Evolutionary conservation across 2,888 invertebrate species (phyloP), one percentile per base, ranked within the genome.

Genomic region (Drepanosiphum platanoidis): DNA sequence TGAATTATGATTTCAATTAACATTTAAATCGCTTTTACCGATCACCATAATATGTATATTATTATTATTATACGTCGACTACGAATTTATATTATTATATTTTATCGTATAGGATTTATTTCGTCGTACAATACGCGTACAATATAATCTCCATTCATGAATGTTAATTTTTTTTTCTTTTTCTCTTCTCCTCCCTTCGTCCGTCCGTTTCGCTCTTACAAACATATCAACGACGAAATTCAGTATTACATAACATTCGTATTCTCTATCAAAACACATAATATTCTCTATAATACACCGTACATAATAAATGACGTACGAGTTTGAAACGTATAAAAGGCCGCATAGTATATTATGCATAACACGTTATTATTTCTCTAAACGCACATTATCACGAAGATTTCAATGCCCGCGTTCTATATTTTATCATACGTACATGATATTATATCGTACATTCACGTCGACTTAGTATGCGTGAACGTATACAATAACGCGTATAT

Each of bases 1-100:
- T 61, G 2, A 61, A n/a, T 27, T 9, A 34, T 22, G n/a, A n/a
- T n/a, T 36, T 68, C 15, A 32, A 78, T 78, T 64, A 64, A 64
- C 61, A 42, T 78, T 78, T 66, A 66, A 78, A 78, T 79, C 78
- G 66, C 3, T 42, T 66, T 78, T 61, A 32, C 7, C 32, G 22
- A 11, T n/a, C n/a, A 22, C 22, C 27, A 61, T n/a, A n/a, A n/a
- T n/a, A n/a, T n/a, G n/a, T n/a, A n/a, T n/a, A n/a, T n/a, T n/a
- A n/a, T n/a, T n/a, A n/a, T n/a, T n/a, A 75, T 74, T 22, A 11
- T 46, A n/a, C 32, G n/a, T 75, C 52, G n/a, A 75, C 22, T 32
- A 30, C 30, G n/a, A n/a, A n/a, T n/a, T n/a, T n/a, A n/a, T n/a
- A n/a, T n/a, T n/a, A n/a, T n/a, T n/a, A n/a, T n/a, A n/a, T n/a